Percentiles rank a stretch among this genome's conserved stretches.
Conservation (phyloP, 2,888 invertebrate genomes). For the Archips crataeganus region DNA sequence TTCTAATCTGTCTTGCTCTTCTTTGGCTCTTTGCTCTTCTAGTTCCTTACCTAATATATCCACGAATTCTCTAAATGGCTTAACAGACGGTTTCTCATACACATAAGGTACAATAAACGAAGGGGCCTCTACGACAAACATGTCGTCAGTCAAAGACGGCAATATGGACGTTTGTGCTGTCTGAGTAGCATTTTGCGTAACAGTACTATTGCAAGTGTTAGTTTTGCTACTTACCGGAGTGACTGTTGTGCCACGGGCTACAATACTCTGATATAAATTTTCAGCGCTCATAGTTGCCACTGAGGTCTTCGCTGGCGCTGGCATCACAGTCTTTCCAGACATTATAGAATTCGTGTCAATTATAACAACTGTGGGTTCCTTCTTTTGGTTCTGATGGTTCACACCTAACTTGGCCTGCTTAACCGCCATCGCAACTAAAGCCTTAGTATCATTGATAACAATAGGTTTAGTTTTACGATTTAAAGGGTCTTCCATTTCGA, state of each 20-base stretch:
- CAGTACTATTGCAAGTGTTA: slow-evolving; percentile 50
- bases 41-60: slow-evolving; percentile 87
- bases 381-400: slow-evolving; percentile 75
- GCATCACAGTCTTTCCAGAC: slow-evolving; percentile 85
- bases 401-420: slow-evolving; percentile 68
- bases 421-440: slow-evolving; percentile 89
- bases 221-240: slow-evolving; percentile 67
- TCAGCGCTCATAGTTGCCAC: slow-evolving; percentile 86
- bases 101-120: slow-evolving; percentile 97
- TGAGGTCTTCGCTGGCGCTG: slow-evolving; percentile 76
- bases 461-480: slow-evolving; percentile 73
- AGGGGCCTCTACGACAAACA: slow-evolving; percentile 96
- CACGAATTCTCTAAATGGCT: slow-evolving; percentile 91
- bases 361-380: slow-evolving; percentile 91
- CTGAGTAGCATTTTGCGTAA: slow-evolving; percentile 64
- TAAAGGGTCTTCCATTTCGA: slow-evolving; percentile 86
- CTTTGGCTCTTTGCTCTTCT: slow-evolving; percentile 86
- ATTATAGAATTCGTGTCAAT: slow-evolving; percentile 91
- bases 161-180: slow-evolving; percentile 88
- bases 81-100: slow-evolving; percentile 94
- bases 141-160: slow-evolving; percentile 95
- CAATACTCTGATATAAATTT: slow-evolving; percentile 86
- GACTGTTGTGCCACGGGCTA: slow-evolving; percentile 73
- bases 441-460: slow-evolving; percentile 90
- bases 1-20: slow-evolving; percentile 73